Evolutionary conservation across 1,140 invertebrate genomes (phyloP).

Genomic region (Cyphomyrmex costatus): DNA sequence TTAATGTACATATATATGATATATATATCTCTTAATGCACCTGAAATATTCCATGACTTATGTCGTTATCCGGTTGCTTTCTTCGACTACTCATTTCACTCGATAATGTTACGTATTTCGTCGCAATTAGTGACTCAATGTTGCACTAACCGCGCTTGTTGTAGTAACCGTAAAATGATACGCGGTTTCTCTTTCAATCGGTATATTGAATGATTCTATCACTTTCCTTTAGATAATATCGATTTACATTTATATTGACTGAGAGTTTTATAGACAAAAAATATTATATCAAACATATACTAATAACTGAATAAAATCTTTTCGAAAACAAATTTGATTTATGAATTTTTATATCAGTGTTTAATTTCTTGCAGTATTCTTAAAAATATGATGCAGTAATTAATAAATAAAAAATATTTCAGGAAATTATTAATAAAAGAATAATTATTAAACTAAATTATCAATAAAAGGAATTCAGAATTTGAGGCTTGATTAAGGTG

Average conservation of each 20-base stretch:
- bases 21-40: background rate
- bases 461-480: background rate
- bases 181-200: background rate
- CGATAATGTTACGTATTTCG: conserved; percentile 59
- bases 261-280: background rate
- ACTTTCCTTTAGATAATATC: background rate
- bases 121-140: conserved; percentile 56
- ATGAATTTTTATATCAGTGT: background rate
- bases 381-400: too few relatives aligned
- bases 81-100: conserved; percentile 47
- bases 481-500: background rate
- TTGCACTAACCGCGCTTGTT: conserved; percentile 21
- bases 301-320: background rate
- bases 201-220: background rate
- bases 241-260: background rate
- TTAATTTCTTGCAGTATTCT: background rate
- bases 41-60: conserved; percentile 41
- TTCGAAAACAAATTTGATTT: background rate
- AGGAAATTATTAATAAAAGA: background rate
- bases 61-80: conserved; percentile 14
- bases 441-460: conserved; percentile 5
- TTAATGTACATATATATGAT: conserved; percentile 6
- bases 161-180: conserved; percentile 23
- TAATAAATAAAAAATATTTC: background rate
- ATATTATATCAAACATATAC: background rate